A percentile compares a stretch with the other conserved stretches of the same genome.
phyloP scores from a whole-genome alignment of 2,797 vertebrate genomes.

The Onychomys torridus region DNA sequence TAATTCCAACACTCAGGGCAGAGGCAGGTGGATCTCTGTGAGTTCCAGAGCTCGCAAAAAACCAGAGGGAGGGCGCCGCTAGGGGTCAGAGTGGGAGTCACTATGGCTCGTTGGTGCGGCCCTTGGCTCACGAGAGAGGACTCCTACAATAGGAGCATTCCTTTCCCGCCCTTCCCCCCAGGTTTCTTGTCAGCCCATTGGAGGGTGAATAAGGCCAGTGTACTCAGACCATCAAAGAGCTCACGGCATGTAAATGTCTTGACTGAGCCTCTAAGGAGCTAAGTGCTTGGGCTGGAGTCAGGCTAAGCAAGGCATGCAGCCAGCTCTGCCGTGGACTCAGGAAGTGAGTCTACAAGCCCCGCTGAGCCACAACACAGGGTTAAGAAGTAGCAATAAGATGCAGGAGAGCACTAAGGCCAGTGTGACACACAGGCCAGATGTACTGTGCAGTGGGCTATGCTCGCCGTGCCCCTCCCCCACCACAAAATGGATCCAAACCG shows the following conservation, averaged over 20 bases:
- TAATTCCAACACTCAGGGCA: neutral
- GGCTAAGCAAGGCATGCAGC: neutral
- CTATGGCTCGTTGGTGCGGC: neutral
- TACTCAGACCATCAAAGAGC: neutral
- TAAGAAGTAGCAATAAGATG: neutral
- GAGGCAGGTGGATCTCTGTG: neutral
- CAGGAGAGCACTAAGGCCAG: neutral
- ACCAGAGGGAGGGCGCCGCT: neutral
- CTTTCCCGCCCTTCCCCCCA: neutral
- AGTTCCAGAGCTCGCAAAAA: neutral
- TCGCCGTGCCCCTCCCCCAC: neutral
- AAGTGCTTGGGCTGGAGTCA: neutral
- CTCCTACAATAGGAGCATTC: neutral
- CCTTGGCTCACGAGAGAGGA: neutral
- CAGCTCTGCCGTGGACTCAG: neutral
- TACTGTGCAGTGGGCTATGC: rapidly evolving
- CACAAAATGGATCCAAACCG: neutral
- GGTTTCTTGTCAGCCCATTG: neutral
- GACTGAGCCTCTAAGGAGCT: neutral
- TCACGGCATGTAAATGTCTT: neutral
- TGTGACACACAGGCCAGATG: neutral
- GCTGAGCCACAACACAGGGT: neutral
- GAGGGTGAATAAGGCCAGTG: neutral
- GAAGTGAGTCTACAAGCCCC: neutral
- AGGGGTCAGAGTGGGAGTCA: neutral